Base-by-base conservation (phyloP, 2,113 vertebrate genomes). In the Sardina pilchardus region DNA sequence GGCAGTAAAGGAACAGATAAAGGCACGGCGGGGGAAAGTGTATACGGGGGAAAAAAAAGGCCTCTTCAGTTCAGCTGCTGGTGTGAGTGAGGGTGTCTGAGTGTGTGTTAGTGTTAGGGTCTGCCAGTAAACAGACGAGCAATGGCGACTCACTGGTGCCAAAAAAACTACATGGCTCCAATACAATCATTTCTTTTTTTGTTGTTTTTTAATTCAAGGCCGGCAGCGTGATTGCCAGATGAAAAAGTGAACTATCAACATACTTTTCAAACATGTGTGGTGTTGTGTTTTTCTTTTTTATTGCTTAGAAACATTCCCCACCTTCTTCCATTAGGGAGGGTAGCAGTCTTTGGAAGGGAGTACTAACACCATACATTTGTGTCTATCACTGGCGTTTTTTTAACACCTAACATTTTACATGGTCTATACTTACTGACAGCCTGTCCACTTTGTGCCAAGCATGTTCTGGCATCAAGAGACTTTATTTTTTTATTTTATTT, bases 381-480 rank as follows among this genome's bases (percentile, higher is more conserved):
- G 84, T 82, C 89, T n/a, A n/a, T 87, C 84, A 78, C 30, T 53
- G 56, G 17, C 81, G 67, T 86, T 59, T 85, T 59, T 84, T 87
- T 81, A 85, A 84, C 59, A 36, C 43, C 83, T 82, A 26, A 59
- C 47, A 30, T 84, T 53, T 87, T 78, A 78, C 43, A 67, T 42
- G 81, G 56, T 34, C 12, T 84, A 56, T 82, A 75, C 63, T 88
- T 84, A 89, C 84, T 36, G 85, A 86, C 83, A 47, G 82, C 39
- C 50, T 59, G 39, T 39, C 53, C 75, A 63, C 53, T 56, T 44
- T 47, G 81, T 86, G 88, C 87, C 82, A 82, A 53, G 75, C 85
- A 78, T 89, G 83, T 88, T 86, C 83, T 88, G 63, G 75, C 24
- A 19, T 81, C 59, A 44, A 47, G 30, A 78, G 2, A 16, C 17